A percentile compares a stretch with the other conserved stretches of the same genome.
Evolutionary conservation across 2,888 invertebrate species (phyloP).

Genomic region (Chrysotoxum bicinctum): DNA sequence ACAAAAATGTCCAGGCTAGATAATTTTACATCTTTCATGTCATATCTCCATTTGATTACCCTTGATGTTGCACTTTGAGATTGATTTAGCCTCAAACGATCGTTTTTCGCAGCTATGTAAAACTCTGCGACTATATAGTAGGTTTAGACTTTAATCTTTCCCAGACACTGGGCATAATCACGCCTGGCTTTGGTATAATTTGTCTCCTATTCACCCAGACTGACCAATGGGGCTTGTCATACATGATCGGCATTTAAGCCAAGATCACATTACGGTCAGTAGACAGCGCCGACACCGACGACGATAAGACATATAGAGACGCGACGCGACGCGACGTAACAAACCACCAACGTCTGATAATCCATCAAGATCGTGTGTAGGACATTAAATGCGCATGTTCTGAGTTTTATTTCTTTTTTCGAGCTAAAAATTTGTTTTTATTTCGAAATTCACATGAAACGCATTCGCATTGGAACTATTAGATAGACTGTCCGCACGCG

Average conservation of each 20-base stretch:
- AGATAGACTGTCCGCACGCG: constrained; percentile 44
- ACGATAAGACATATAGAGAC: background rate
- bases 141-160: background rate
- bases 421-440: background rate
- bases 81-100: constrained; percentile 47
- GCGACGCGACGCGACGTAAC: background rate
- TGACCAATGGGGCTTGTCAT: constrained; percentile 31
- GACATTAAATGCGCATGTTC: constrained; percentile 52
- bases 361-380: constrained; percentile 39
- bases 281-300: background rate
- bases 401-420: constrained; percentile 11
- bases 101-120: constrained; percentile 28
- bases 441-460: constrained; percentile 25
- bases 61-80: constrained; percentile 29
- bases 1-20: constrained; percentile 10
- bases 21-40: constrained; percentile 33
- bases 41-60: constrained; percentile 47
- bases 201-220: constrained; percentile 27
- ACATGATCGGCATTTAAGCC: constrained; percentile 45
- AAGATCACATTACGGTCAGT: constrained; percentile 53
- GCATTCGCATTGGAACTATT: constrained; percentile 14
- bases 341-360: constrained; percentile 5
- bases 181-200: constrained; percentile 14
- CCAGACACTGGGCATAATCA: constrained; percentile 18
- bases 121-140: constrained; percentile 5